Evolutionary conservation across 2,797 vertebrate genomes (phyloP).

Genomic region (Pangasius larnaudii): DNA sequence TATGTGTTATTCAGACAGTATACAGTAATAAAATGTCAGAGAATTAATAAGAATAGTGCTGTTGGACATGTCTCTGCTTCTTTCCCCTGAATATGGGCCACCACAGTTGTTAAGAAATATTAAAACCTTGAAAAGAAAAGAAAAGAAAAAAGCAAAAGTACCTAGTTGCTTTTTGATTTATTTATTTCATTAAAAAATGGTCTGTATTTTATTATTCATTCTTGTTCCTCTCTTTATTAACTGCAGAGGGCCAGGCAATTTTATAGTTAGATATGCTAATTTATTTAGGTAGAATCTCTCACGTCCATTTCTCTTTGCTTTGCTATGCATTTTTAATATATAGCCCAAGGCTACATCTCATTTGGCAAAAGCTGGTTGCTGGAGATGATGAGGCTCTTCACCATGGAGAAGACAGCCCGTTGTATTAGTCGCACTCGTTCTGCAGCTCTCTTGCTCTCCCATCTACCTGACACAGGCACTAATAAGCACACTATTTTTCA

Average conservation of each 20-base stretch:
- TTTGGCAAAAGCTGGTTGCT: conserved; percentile 90
- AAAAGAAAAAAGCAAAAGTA: background rate
- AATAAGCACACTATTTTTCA: conserved; percentile 86
- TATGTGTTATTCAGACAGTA: background rate
- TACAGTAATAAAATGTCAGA: background rate
- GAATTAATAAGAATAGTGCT: conserved; percentile 6
- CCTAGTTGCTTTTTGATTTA: conserved; percentile 56
- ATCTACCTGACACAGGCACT: conserved; percentile 70
- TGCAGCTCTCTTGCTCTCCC: conserved; percentile 41
- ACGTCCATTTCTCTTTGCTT: conserved; percentile 94
- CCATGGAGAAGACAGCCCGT: conserved; percentile 81
- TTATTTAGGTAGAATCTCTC: conserved; percentile 87
- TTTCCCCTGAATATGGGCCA: background rate
- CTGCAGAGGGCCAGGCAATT: conserved; percentile 67
- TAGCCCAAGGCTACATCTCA: conserved; percentile 91
- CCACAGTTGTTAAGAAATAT: conserved; percentile 5
- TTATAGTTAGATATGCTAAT: conserved; percentile 87
- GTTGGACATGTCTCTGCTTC: conserved; percentile 12
- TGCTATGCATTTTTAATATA: conserved; percentile 99
- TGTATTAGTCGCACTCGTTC: conserved; percentile 64
- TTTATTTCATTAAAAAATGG: conserved; percentile 64
- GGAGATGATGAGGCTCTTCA: conserved; percentile 90
- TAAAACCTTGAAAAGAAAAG: background rate
- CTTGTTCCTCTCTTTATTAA: conserved; percentile 64
- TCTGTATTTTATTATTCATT: conserved; percentile 74